A percentile compares a stretch with the other conserved stretches of the same genome.
Evolutionary conservation across 1,140 invertebrate genomes (phyloP).

Genomic region (Gerris buenoi): DNA sequence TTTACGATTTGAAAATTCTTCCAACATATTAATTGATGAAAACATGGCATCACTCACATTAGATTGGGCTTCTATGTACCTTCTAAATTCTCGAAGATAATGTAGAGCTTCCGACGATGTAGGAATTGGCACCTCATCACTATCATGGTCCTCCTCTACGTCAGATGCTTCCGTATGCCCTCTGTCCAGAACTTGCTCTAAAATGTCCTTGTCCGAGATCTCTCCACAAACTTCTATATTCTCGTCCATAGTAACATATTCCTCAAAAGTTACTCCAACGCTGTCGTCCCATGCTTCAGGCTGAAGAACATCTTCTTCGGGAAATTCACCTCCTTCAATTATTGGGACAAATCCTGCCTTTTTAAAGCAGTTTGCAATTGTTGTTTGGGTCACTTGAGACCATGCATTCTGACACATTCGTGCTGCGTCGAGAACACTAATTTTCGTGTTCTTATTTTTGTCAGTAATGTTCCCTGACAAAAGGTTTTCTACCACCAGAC

Average conservation of each 20-base stretch:
- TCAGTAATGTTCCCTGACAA: no score
- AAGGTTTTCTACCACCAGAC: no score
- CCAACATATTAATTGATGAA: no score
- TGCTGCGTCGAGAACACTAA: no score
- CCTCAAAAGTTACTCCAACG: no score
- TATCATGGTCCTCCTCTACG: neutral
- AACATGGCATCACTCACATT: no score
- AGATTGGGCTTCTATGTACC: neutral
- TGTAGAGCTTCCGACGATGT: neutral
- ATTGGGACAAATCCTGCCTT: neutral
- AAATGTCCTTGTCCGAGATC: no score
- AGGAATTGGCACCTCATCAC: neutral
- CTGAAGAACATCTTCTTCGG: neutral
- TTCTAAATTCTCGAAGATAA: neutral
- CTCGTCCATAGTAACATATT: no score
- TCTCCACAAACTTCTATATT: no score
- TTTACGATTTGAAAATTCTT: no score
- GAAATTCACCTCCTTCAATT: neutral
- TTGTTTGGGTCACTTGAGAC: neutral
- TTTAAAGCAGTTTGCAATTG: neutral
- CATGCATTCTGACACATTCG: conserved; percentile 4
- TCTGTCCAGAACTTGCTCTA: neutral
- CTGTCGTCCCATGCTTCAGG: neutral
- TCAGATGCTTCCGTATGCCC: neutral
- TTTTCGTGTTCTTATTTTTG: no score